Percentiles rank a stretch among this genome's conserved stretches.
Conservation (phyloP, 2,113 vertebrate genomes). For the Macrotis lagotis region DNA sequence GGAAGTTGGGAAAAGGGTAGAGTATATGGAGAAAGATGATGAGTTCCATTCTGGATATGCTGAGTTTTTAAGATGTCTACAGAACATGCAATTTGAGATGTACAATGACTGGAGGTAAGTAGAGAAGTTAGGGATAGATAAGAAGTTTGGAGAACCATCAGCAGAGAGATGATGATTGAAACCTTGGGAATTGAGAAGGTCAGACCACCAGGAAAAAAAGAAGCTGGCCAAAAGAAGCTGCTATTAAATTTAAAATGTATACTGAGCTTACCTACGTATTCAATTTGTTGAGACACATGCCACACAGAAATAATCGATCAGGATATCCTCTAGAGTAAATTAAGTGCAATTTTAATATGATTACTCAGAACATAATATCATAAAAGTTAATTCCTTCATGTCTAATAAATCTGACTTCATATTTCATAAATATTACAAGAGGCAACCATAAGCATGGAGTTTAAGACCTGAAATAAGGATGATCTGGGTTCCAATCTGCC, state of each 20-base stretch:
- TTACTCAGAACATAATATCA: constrained; percentile 54
- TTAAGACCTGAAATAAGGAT: not conserved
- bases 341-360: constrained; percentile 52
- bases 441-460: not conserved
- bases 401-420: constrained; percentile 60
- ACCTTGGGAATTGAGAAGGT: not conserved
- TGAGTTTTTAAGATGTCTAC: not conserved
- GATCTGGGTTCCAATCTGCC: not conserved
- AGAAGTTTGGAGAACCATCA: not conserved
- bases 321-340: constrained; percentile 38
- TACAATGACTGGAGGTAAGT: not conserved
- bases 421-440: constrained; percentile 37
- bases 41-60: not conserved
- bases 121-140: not conserved
- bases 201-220: constrained; percentile 2
- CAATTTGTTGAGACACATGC: constrained; percentile 48
- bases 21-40: not conserved
- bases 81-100: not conserved
- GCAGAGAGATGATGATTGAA: not conserved
- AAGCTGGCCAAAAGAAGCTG: constrained; percentile 25
- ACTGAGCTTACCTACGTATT: constrained; percentile 20
- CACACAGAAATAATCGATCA: constrained; percentile 52
- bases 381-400: constrained; percentile 56
- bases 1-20: not conserved
- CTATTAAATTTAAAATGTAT: constrained; percentile 57